phyloP scores from a whole-genome alignment of 1,140 invertebrate genomes.

The Belonocnema kinseyi region DNA sequence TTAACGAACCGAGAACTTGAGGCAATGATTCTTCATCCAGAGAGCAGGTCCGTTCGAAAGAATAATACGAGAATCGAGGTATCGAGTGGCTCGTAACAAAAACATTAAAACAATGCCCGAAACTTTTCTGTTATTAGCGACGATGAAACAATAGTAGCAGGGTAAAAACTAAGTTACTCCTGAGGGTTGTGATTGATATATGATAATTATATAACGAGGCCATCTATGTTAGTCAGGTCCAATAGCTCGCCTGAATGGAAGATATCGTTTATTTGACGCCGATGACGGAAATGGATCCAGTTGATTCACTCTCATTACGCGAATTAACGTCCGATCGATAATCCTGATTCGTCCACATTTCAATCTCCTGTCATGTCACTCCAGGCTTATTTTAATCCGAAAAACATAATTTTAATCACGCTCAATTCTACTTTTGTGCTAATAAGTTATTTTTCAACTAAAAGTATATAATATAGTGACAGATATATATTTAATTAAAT shows the following conservation, averaged over 20 bases:
- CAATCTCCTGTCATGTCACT: constrained; percentile 16
- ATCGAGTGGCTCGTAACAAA: too few relatives aligned
- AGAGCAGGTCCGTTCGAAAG: too few relatives aligned
- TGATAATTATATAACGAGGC: neutral
- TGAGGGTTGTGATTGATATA: neutral
- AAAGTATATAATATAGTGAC: too few relatives aligned
- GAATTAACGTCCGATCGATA: constrained; percentile 10
- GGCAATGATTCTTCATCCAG: too few relatives aligned
- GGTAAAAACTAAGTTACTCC: too few relatives aligned
- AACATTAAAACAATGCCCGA: too few relatives aligned
- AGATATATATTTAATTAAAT: too few relatives aligned
- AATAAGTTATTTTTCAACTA: too few relatives aligned
- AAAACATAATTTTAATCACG: neutral
- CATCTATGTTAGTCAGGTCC: neutral
- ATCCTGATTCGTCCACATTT: constrained; percentile 5
- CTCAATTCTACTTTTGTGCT: neutral
- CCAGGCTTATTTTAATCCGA: constrained; percentile 18
- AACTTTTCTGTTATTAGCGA: too few relatives aligned
- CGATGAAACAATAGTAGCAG: too few relatives aligned
- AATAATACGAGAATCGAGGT: too few relatives aligned
- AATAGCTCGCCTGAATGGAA: neutral
- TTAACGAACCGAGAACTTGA: too few relatives aligned
- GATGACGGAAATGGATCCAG: constrained; percentile 20
- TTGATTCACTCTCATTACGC: constrained; percentile 23
- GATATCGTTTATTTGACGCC: constrained; percentile 14